Evolutionary conservation across 2,113 vertebrate genomes (phyloP).

Genomic region (Redunca redunca): DNA sequence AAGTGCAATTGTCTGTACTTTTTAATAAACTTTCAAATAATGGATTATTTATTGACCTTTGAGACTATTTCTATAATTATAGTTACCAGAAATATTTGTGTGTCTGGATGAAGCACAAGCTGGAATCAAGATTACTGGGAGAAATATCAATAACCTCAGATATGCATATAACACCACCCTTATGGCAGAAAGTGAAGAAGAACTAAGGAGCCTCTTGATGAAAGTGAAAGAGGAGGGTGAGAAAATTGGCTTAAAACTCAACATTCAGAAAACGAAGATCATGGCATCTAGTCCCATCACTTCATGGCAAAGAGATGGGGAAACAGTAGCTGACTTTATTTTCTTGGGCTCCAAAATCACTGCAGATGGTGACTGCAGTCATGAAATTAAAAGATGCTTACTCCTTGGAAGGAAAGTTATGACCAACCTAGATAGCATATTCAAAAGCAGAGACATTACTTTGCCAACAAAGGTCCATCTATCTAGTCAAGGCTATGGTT

Average conservation of each 20-base stretch:
- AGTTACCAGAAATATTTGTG: not conserved
- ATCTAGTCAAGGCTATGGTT: not conserved
- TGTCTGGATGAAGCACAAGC: not conserved
- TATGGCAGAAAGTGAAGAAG: not conserved
- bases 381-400: not conserved
- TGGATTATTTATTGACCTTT: not conserved
- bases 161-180: not conserved
- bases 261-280: not conserved
- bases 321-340: not conserved
- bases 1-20: not conserved
- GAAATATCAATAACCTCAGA: not conserved
- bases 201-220: not conserved
- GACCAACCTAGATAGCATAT: not conserved
- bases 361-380: not conserved
- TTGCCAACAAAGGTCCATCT: not conserved
- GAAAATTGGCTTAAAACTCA: not conserved
- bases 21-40: not conserved
- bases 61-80: not conserved
- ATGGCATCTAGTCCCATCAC: not conserved
- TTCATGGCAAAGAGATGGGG: not conserved
- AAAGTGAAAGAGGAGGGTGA: not conserved
- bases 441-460: not conserved
- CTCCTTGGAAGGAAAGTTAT: not conserved
- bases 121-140: not conserved
- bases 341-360: not conserved